Evolutionary conservation across 2,113 vertebrate genomes (phyloP).

Genomic region (Triplophysa tibetana): DNA sequence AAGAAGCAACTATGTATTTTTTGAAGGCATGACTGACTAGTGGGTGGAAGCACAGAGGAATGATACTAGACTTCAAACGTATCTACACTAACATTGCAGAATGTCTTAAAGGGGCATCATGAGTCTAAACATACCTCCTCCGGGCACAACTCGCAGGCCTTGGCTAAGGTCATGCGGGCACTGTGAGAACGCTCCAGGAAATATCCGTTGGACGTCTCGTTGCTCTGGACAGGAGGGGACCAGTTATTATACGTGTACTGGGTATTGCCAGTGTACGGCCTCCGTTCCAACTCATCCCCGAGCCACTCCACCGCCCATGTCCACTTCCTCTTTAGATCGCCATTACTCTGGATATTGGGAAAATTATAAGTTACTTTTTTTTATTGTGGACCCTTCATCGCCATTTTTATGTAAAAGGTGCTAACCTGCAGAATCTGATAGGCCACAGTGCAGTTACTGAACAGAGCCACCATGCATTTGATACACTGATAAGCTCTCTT

Average conservation of each 20-base stretch:
- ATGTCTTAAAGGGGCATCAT: background rate
- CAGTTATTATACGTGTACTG: conserved; percentile 99
- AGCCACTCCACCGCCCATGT: conserved; percentile 99
- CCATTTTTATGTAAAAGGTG: background rate
- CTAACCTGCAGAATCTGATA: conserved; percentile 97
- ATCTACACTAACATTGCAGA: background rate
- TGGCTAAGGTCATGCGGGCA: conserved; percentile 98
- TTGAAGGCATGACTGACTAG: background rate
- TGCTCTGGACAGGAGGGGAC: conserved; percentile 98
- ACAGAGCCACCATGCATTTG: conserved; percentile 99
- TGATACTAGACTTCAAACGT: background rate
- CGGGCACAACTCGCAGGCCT: conserved; percentile 98
- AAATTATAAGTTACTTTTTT: background rate
- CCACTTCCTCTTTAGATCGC: conserved; percentile 98
- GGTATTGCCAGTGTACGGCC: conserved; percentile 95
- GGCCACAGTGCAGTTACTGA: conserved; percentile 97
- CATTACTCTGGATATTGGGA: conserved; percentile 85
- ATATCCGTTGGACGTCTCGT: conserved; percentile 98
- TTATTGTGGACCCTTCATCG: background rate
- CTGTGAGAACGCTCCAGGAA: conserved; percentile 99
- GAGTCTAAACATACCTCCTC: conserved; percentile 91
- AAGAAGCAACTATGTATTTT: background rate
- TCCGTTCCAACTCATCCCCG: conserved; percentile 94
- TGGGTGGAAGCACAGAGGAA: background rate
- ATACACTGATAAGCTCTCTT: conserved; percentile 99